A percentile compares a stretch with the other conserved stretches of the same genome.
Evolutionary conservation across 1,140 invertebrate species (phyloP).

Genomic region (Drosophila asahinai): DNA sequence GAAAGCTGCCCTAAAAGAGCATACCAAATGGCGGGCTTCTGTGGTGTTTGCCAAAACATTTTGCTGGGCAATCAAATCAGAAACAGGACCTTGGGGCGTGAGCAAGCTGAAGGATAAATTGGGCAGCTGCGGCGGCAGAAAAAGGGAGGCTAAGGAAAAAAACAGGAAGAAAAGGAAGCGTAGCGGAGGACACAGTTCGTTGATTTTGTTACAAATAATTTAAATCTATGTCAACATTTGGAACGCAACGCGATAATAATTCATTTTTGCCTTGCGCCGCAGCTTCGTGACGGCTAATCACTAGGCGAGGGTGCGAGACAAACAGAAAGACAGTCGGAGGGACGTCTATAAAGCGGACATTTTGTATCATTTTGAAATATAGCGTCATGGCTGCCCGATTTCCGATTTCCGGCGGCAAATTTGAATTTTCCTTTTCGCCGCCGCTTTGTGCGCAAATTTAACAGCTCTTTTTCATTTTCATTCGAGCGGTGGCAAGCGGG

Average conservation of each 20-base stretch:
- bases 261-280: constrained; percentile 75
- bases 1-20: constrained; percentile 20
- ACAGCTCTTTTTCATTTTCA: not conserved
- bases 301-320: constrained; percentile 27
- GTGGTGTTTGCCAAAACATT: constrained; percentile 50
- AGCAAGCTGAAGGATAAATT: constrained; percentile 17
- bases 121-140: not conserved
- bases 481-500: not conserved
- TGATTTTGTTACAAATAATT: constrained; percentile 80
- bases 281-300: constrained; percentile 78
- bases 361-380: constrained; percentile 66
- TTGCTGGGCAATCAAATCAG: constrained; percentile 72
- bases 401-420: constrained; percentile 69
- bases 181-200: constrained; percentile 63
- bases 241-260: constrained; percentile 74
- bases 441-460: constrained; percentile 28
- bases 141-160: not conserved
- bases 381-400: constrained; percentile 73
- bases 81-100: constrained; percentile 34
- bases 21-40: constrained; percentile 33
- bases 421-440: constrained; percentile 51
- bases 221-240: constrained; percentile 80
- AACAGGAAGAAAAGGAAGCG: not conserved
- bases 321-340: constrained; percentile 2
- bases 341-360: constrained; percentile 42